phyloP scores from a whole-genome alignment of 2,113 vertebrate genomes.

The Podarcis muralis region DNA sequence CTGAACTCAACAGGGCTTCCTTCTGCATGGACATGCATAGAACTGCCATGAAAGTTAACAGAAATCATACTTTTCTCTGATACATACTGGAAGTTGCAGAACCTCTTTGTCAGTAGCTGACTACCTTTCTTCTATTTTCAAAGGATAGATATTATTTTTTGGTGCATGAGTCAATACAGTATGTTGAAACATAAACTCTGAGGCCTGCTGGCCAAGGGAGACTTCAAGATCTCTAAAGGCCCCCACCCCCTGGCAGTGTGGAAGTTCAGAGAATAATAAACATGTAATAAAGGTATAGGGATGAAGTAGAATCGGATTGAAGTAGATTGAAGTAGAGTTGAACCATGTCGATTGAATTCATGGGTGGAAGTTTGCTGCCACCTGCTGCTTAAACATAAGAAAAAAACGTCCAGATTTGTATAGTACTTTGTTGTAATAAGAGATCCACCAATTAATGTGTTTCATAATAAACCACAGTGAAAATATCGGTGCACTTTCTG shows the following conservation, averaged over 20 bases:
- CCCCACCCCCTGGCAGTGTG: neutral
- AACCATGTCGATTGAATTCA: neutral
- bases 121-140: neutral
- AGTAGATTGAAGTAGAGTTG: neutral
- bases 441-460: neutral
- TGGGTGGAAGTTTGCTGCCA: conserved; percentile 55
- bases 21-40: neutral
- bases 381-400: conserved; percentile 42
- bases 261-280: neutral
- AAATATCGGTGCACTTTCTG: neutral
- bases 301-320: neutral
- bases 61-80: neutral
- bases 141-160: neutral
- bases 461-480: neutral
- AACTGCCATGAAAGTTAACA: neutral
- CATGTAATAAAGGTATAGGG: neutral
- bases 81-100: neutral
- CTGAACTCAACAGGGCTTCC: no score
- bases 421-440: neutral
- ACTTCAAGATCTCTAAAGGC: neutral
- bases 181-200: neutral
- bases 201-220: neutral
- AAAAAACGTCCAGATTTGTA: neutral
- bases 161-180: no score
- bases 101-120: neutral